phyloP scores from a whole-genome alignment of 1,140 invertebrate genomes.

The Apis florea region DNA sequence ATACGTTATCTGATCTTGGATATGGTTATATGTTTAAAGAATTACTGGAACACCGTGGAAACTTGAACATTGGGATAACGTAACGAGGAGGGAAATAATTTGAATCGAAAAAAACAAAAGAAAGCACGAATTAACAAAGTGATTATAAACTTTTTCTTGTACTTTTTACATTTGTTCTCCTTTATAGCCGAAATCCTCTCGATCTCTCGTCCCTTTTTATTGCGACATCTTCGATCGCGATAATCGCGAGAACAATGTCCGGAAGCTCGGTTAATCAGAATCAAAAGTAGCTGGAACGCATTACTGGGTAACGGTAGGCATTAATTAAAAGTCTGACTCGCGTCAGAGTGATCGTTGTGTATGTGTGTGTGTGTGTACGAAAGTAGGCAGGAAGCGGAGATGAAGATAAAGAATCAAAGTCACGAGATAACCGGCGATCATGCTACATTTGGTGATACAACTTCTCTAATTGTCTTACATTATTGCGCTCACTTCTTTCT shows the following conservation, averaged over 20 bases:
- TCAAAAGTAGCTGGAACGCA: conserved; percentile 44
- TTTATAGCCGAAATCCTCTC: conserved; percentile 14
- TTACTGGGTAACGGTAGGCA: conserved; percentile 34
- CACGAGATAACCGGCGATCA: conserved; percentile 10
- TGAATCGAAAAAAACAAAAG: background rate
- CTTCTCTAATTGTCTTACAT: background rate
- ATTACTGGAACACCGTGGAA: background rate
- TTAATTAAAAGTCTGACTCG: conserved; percentile 39
- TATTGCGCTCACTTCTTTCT: background rate
- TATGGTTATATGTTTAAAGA: background rate
- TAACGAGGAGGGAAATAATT: conserved; percentile 10
- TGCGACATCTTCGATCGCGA: conserved; percentile 33
- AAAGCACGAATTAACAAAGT: conserved; percentile 38
- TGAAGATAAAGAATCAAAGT: conserved; percentile 23
- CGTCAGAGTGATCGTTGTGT: background rate
- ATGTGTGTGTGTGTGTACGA: background rate
- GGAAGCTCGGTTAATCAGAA: conserved; percentile 53
- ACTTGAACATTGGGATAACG: background rate
- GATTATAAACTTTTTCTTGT: conserved; percentile 34
- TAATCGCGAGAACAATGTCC: conserved; percentile 56
- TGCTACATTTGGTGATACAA: background rate
- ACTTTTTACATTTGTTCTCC: background rate
- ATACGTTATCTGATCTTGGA: no score
- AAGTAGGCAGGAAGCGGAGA: conserved; percentile 19
- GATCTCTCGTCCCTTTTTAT: background rate